Percentiles rank a stretch among this genome's conserved stretches.
Conservation (phyloP, 2,888 invertebrate species). For the Pocota personata region DNA sequence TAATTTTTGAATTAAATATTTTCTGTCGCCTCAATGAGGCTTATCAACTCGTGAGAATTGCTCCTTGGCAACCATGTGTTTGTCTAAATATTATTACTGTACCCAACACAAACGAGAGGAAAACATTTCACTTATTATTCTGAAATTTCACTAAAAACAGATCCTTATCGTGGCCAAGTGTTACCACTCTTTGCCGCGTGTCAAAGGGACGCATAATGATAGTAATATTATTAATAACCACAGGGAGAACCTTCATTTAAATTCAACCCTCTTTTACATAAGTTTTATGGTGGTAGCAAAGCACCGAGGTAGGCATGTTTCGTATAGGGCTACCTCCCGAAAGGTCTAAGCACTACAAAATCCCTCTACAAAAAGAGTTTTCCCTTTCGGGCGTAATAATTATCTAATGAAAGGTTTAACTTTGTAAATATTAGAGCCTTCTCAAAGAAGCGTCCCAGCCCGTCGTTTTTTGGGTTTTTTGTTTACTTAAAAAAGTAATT, state of each 20-base stretch:
- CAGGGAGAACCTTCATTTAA: constrained; percentile 20
- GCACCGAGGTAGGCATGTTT: background rate
- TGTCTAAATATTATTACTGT: too few relatives aligned
- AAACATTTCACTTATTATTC: background rate
- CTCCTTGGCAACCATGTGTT: background rate
- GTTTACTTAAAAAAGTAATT: constrained; percentile 15
- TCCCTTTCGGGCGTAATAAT: background rate
- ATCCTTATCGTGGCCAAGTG: constrained; percentile 1
- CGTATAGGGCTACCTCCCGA: background rate
- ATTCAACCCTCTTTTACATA: constrained; percentile 18
- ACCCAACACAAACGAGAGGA: background rate
- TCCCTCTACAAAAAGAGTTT: background rate
- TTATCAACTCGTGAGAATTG: background rate
- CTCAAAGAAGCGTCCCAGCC: background rate
- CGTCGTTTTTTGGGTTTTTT: background rate
- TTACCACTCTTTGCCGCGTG: background rate
- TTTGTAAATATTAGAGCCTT: constrained; percentile 15
- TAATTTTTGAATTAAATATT: background rate
- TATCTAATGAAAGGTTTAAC: constrained; percentile 36
- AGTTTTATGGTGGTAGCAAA: background rate
- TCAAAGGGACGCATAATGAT: constrained; percentile 5
- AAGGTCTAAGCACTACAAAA: constrained; percentile 9
- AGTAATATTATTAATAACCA: constrained; percentile 24
- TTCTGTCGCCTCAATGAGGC: background rate
- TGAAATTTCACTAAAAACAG: background rate